phyloP scores from a whole-genome alignment of 2,113 vertebrate species.

The Petroica traversi region DNA sequence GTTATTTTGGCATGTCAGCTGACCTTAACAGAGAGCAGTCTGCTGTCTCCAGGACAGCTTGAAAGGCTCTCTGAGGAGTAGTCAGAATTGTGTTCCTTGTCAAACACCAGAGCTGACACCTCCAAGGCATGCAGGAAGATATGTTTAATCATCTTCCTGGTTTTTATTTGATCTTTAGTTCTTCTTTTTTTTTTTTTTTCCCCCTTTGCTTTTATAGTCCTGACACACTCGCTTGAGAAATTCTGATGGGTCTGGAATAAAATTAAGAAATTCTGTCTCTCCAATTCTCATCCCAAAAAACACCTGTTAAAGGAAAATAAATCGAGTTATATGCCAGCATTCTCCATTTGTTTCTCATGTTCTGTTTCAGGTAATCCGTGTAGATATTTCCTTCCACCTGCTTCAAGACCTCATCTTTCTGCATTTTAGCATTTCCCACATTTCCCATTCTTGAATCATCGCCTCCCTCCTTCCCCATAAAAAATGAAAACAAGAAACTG shows the following conservation, averaged over 20 bases:
- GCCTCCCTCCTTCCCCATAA: background rate
- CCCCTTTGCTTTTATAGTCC: background rate
- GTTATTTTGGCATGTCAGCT: slow-evolving; percentile 8
- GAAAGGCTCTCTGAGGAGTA: background rate
- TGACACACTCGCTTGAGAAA: background rate
- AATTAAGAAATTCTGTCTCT: slow-evolving; percentile 7
- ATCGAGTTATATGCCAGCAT: background rate
- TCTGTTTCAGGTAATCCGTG: slow-evolving; percentile 38
- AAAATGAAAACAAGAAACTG: background rate
- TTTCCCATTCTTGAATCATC: slow-evolving; percentile 14
- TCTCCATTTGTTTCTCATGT: slow-evolving; percentile 8
- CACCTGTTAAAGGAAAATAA: slow-evolving; percentile 48
- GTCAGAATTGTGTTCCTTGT: slow-evolving; percentile 34
- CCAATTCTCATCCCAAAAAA: background rate
- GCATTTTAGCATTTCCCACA: background rate
- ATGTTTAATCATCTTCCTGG: background rate
- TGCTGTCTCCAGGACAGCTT: slow-evolving; percentile 31
- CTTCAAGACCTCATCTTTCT: slow-evolving; percentile 6
- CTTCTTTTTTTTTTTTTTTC: no score
- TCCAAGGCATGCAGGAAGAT: background rate
- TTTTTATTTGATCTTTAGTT: background rate
- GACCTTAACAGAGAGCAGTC: background rate
- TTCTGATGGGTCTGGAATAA: slow-evolving; percentile 7
- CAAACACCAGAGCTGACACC: slow-evolving; percentile 1
- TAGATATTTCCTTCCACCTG: slow-evolving; percentile 22